Evolutionary conservation across 2,113 vertebrate genomes (phyloP).

Genomic region (Steatornis caripensis): DNA sequence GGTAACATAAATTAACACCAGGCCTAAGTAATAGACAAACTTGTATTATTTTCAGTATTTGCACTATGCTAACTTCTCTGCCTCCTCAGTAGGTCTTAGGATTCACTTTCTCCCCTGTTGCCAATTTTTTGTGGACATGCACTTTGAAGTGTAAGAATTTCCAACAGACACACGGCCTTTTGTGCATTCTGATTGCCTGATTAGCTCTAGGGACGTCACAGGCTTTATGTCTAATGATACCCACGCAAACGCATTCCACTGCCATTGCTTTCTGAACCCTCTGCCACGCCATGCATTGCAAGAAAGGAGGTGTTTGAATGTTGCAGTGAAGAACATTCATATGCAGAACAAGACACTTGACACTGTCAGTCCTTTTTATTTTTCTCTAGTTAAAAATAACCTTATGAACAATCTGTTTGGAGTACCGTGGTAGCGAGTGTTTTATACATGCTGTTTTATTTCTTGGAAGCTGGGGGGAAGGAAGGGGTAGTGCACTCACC

Average conservation of each 20-base stretch:
- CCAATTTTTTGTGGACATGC: slow-evolving; percentile 36
- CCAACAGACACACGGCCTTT: slow-evolving; percentile 18
- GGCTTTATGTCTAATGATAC: neutral
- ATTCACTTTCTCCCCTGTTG: slow-evolving; percentile 45
- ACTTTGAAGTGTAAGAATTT: slow-evolving; percentile 37
- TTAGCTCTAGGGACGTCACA: neutral
- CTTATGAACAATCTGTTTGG: slow-evolving; percentile 54
- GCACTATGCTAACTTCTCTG: slow-evolving; percentile 43
- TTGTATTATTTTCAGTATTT: slow-evolving; percentile 47
- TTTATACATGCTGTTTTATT: slow-evolving; percentile 69
- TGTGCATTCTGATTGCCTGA: slow-evolving; percentile 56
- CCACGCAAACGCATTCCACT: slow-evolving; percentile 44
- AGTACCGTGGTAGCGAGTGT: slow-evolving; percentile 57
- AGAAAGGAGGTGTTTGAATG: slow-evolving; percentile 16
- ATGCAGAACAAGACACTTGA: slow-evolving; percentile 29
- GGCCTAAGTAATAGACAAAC: neutral
- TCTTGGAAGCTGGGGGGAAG: slow-evolving; percentile 60
- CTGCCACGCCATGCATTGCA: neutral
- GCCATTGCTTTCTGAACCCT: slow-evolving; percentile 19
- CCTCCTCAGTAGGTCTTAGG: slow-evolving; percentile 44
- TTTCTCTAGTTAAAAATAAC: slow-evolving; percentile 50
- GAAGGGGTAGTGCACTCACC: slow-evolving; percentile 41
- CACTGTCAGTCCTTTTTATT: slow-evolving; percentile 28
- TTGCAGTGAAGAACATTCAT: neutral
- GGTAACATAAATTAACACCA: neutral